A percentile compares a stretch with the other conserved stretches of the same genome.
phyloP scores from a whole-genome alignment of 2,888 invertebrate species.

The Athalia circularis region DNA sequence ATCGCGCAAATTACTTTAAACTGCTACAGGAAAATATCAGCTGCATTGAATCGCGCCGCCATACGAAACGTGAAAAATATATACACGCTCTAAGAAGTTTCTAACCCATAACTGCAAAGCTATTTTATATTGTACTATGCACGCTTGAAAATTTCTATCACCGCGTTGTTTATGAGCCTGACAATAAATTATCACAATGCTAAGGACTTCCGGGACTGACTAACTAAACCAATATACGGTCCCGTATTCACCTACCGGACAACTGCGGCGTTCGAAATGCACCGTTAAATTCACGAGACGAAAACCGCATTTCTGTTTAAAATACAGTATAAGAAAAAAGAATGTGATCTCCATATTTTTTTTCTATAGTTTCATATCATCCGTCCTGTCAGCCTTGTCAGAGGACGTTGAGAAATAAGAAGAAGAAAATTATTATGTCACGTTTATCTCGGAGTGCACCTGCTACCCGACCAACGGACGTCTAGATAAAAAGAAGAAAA shows the following conservation, averaged over 20 bases:
- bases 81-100: too few species aligned
- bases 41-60: too few species aligned
- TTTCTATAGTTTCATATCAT: too few species aligned
- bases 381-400: background rate
- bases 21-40: background rate
- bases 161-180: constrained; percentile 52
- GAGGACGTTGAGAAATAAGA: background rate
- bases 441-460: background rate
- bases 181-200: constrained; percentile 60
- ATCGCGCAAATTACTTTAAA: constrained; percentile 33
- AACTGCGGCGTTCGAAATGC: background rate
- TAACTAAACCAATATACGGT: constrained; percentile 12
- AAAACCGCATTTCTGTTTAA: background rate
- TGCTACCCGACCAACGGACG: background rate
- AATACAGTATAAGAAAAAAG: too few species aligned
- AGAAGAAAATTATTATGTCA: background rate
- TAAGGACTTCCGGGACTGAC: constrained; percentile 54
- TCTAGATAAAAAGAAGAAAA: background rate
- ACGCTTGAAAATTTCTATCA: constrained; percentile 58
- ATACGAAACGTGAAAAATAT: too few species aligned
- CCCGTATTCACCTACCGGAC: too few species aligned
- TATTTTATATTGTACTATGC: background rate
- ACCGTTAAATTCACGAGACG: background rate
- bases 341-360: too few species aligned
- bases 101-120: too few species aligned